Base-by-base conservation (phyloP, 1,140 invertebrate genomes). In the Goniozus legneri region DNA sequence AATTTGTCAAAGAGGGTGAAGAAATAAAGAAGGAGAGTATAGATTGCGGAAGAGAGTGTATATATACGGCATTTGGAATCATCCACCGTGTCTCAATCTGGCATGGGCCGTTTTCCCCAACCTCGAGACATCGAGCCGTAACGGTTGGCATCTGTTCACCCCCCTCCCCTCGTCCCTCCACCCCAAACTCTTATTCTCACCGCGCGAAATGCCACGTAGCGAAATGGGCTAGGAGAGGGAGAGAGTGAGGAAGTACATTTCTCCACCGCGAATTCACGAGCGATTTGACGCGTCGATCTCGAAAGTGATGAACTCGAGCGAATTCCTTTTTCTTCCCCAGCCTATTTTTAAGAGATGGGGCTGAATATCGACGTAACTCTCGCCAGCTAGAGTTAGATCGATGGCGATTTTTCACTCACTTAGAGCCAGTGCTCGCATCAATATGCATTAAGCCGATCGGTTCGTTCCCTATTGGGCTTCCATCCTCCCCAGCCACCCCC, bases 361-460 rank as follows among this genome's bases (percentile, higher is more conserved):
- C n/a, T n/a, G n/a, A n/a, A n/a, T n/a, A n/a, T n/a, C n/a, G n/a
- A n/a, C n/a, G n/a, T n/a, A n/a, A n/a, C n/a, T n/a, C n/a, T n/a
- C n/a, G n/a, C n/a, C n/a, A n/a, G n/a, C 39, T 24, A 48, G 56
- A 54, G 57, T 56, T 58, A 67, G 67, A 73, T 74, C 70, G 69
- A 73, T 75, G 69, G 70, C 69, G 71, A 75, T 75, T 75, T 74
- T 74, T 75, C 71, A 75, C 71, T 75, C 70, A 75, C 70, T 75
- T 75, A 75, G 64, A 54, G 64, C 52, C n/a, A n/a, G n/a, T 56
- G 63, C 47, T 62, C 65, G 58, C 73, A 75, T 75, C 73, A 75
- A 75, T 75, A 74, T 75, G 70, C 73, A 75, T 75, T 75, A 75
- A 75, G 71, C 63, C 65, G 64, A 75, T 75, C 71, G 70, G 64